phyloP scores from a whole-genome alignment of 2,888 invertebrate genomes.

The Cheilosia urbana region DNA sequence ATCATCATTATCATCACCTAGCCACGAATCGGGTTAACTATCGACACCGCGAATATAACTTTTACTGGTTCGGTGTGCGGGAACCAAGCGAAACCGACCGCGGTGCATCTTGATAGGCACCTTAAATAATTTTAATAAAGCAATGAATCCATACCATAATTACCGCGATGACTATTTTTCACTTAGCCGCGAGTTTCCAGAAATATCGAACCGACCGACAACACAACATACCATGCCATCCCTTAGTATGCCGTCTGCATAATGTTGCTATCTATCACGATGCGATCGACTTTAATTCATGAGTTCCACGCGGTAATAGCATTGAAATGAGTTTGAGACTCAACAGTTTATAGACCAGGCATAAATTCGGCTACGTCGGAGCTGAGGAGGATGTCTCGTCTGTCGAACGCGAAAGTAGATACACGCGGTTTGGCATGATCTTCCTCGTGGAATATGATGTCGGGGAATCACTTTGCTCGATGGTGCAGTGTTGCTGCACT shows the following conservation, averaged over 20 bases:
- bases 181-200: constrained; percentile 60
- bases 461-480: constrained; percentile 23
- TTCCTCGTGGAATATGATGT: constrained; percentile 54
- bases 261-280: constrained; percentile 71
- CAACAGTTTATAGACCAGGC: constrained; percentile 59
- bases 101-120: constrained; percentile 63
- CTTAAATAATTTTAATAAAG: constrained; percentile 76
- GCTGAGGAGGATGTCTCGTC: constrained; percentile 17
- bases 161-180: constrained; percentile 75
- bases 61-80: constrained; percentile 23
- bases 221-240: constrained; percentile 53
- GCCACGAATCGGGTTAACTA: constrained; percentile 75
- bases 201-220: constrained; percentile 12
- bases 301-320: constrained; percentile 72
- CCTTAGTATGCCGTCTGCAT: constrained; percentile 54
- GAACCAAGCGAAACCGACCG: constrained; percentile 26
- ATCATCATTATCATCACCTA: constrained; percentile 76
- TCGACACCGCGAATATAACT: constrained; percentile 44
- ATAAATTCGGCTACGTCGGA: constrained; percentile 27
- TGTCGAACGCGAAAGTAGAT: constrained; percentile 55
- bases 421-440: constrained; percentile 60
- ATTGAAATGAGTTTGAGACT: constrained; percentile 68
- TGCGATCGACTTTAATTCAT: constrained; percentile 75
- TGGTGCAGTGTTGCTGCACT: constrained; percentile 36
- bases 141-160: constrained; percentile 75